Base-by-base conservation (phyloP, 2,888 invertebrate genomes). In the Teinopalpus imperialis region DNA sequence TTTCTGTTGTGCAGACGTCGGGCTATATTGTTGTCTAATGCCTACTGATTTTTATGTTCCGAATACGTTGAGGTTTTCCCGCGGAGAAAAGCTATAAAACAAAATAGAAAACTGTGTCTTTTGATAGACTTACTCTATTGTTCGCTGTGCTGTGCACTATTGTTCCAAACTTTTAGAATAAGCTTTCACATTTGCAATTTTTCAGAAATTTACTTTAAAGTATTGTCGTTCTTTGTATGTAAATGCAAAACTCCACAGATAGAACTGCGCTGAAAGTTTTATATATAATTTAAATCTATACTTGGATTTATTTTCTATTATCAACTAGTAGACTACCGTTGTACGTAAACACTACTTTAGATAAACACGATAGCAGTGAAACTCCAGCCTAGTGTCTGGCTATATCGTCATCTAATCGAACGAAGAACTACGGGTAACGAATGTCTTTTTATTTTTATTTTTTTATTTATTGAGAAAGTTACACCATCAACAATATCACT, bases 1-100 rank as follows among this genome's bases (percentile, higher is more conserved):
- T 63, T 56, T 55, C 43, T 52, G 53, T 51, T 48, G 49, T 48
- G 24, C 50, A 53, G 43, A 51, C 54, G 56, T 46, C 43, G 48
- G 30, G 43, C 53, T 41, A 46, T 43, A 46, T 49, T 49, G 49
- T 49, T 49, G 49, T 47, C 40, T 49, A 43, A 43, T 52, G 44
- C 49, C 47, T 44, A 49, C 49, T 46, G 46, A 46, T 46, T 35
- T 46, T 41, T 46, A 46, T 30, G 46, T 41, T 29, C 13, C 46
- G 23, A 34, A 40, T 23, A 46, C 13, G 29, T 35, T 30, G 46
- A 29, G 40, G 40, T 46, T 41, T 40, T 18, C 27, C 24, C 23
- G 39, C 32, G 12, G 32, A 14, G 34, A 49, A 49, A 45, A 45
- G 44, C 45, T 31, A 24, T 35, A 29, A 46, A 43, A 52, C 37